Base-by-base conservation (phyloP, 2,888 invertebrate species). In the Falcaria lacertinaria region DNA sequence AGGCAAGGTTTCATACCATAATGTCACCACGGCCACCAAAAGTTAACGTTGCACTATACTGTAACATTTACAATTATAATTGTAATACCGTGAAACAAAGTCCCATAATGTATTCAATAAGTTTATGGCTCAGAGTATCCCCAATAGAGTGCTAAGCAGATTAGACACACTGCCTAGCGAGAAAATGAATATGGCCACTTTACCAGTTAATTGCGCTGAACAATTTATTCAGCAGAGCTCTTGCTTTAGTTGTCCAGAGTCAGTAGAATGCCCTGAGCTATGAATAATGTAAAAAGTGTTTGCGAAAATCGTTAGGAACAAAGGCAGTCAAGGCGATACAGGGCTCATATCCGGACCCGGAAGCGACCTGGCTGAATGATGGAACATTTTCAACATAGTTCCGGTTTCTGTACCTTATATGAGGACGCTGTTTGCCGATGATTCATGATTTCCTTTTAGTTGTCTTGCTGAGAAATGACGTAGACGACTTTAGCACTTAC, bases 311-410 rank as follows among this genome's bases (percentile, higher is more conserved):
- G 54, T 64, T 57, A 54, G 59, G 60, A 61, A 62, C 57, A 54
- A 50, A 49, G 66, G 60, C 52, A 55, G 58, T 58, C 62, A 60
- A 60, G 66, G 65, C 70, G 71, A 74, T 77, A 77, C 76, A 77
- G 58, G 64, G 57, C 57, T 73, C 64, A 74, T 77, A 74, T 74
- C 77, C 77, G 72, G 65, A 43, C 43, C 45, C 58, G 64, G 63
- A 69, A 64, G 54, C 43, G 52, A 62, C 58, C 62, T 64, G 61
- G 59, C 61, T 60, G 69, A 64, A 60, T 74, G 74, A 76, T 74
- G 70, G 62, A 68, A 70, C 69, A 64, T 64, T 73, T 62, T 64
- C 53, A 51, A 52, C 52, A 44, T 39, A 54, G 52, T 57, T 69
- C 66, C 69, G 62, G 61, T 51, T 50, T 52, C 50, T 50, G 44